Conservation (phyloP, 2,113 vertebrate species). For the Archilochus colubris region DNA sequence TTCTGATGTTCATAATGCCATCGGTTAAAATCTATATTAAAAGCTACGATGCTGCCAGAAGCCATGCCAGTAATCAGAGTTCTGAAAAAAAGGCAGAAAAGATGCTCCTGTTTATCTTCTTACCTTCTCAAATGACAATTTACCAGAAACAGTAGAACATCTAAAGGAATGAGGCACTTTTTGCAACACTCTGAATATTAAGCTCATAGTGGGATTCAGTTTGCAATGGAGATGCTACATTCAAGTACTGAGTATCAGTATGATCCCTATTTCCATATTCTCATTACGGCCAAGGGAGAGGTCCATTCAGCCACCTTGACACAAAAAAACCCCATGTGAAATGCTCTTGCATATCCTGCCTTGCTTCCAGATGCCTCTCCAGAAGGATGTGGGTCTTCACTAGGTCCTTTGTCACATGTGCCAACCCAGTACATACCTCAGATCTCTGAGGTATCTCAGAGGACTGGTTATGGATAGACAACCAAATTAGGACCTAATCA, state of each 20-base stretch:
- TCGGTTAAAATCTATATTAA: conserved; percentile 99
- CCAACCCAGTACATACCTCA: background rate
- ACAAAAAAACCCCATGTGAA: background rate
- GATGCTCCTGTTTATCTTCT: background rate
- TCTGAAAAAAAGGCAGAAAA: conserved; percentile 77
- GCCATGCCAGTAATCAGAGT: conserved; percentile 98
- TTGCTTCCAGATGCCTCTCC: background rate
- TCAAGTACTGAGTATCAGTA: background rate
- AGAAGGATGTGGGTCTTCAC: background rate
- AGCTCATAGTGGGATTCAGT: background rate
- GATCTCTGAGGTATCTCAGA: background rate
- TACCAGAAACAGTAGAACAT: background rate
- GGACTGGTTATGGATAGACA: background rate
- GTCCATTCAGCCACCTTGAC: background rate
- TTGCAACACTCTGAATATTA: background rate
- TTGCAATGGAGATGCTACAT: background rate
- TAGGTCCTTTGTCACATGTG: background rate
- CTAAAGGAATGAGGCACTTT: background rate
- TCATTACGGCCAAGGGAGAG: background rate
- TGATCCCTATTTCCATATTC: background rate
- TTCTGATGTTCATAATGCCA: conserved; percentile 99
- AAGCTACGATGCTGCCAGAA: conserved; percentile 97
- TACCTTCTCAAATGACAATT: background rate
- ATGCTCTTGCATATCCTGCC: background rate
- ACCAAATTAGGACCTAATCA: background rate